phyloP scores from a whole-genome alignment of 2,888 invertebrate genomes.

The Xanthia togata region DNA sequence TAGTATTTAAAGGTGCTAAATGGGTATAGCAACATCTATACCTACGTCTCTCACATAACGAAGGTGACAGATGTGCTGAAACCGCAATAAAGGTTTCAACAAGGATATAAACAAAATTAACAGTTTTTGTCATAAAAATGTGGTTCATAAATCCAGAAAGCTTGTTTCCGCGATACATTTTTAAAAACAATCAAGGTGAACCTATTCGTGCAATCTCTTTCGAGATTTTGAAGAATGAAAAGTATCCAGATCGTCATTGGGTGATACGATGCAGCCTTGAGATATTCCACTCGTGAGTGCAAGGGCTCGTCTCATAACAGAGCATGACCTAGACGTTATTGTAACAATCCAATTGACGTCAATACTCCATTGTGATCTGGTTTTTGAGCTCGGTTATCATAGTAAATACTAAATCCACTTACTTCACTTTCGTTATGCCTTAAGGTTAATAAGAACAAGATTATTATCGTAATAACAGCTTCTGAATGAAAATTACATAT shows the following conservation, averaged over 20 bases:
- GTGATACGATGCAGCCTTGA: slow-evolving; percentile 18
- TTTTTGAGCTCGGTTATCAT: slow-evolving; percentile 2
- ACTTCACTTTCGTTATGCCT: neutral
- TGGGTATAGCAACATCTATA: neutral
- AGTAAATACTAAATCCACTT: slow-evolving; percentile 4
- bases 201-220: neutral
- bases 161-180: slow-evolving; percentile 28
- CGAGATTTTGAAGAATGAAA: slow-evolving; percentile 3
- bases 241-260: slow-evolving; percentile 1
- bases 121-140: slow-evolving; percentile 25
- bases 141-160: neutral
- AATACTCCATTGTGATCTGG: slow-evolving; percentile 7
- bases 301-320: slow-evolving; percentile 9
- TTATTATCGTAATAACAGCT: neutral
- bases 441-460: slow-evolving; percentile 1
- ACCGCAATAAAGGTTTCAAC: slow-evolving; percentile 1
- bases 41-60: neutral
- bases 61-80: slow-evolving; percentile 21
- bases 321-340: slow-evolving; percentile 4
- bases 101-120: slow-evolving; percentile 14
- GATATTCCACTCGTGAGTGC: slow-evolving; percentile 8
- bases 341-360: slow-evolving; percentile 8
- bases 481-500: slow-evolving; percentile 5
- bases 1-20: slow-evolving; percentile 8
- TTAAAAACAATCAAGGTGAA: slow-evolving; percentile 20